Evolutionary conservation across 35 echinoderm and acorn worm genomes (phyloP), one percentile per base, ranked within the genome.

Genomic region (Lytechinus pictus): DNA sequence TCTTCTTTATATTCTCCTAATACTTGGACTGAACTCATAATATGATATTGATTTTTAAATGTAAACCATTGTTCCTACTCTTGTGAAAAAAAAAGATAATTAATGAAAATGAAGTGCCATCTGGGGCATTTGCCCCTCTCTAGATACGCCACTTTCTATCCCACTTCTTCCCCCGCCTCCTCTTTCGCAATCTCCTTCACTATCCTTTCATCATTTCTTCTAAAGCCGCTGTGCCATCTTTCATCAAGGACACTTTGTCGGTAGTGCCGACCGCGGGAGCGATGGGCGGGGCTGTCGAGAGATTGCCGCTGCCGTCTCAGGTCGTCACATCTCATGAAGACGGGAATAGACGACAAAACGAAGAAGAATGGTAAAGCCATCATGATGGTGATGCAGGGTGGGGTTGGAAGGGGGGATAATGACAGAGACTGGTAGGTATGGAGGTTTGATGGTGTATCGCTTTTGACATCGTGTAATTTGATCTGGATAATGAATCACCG

Each of bases 251-350:
- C 92, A 93, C 92, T 93, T 93, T 93, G 92, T 93, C 55, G 52
- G 52, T 57, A 55, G 92, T 57, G 13, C 54, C 27, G 92, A 93
- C 92, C 92, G 92, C 53, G 92, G 92, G 88, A 90, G 92, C 53
- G 27, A 57, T 54, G 92, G 92, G 92, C 92, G 92, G 92, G 92
- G 92, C 92, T 93, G 92, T 57, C 53, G 92, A 93, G 92, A 93
- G 92, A 93, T 57, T 33, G 92, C 92, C 92, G 52, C 54, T 54
- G 52, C 88, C 88, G 88, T 54, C 52, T 44, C 88, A 54, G 52
- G 88, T 21, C 88, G 52, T 90, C 11, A 52, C 27, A 90, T 52
- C 29, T 54, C 52, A 52, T 21, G 52, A 90, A 90, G 52, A 90
- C 10, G 29, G 44, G 88, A 44, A 12, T 90, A 54, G 1, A 90